Evolutionary conservation across 2,888 invertebrate genomes (phyloP).

Genomic region (Erpobdella octoculata): DNA sequence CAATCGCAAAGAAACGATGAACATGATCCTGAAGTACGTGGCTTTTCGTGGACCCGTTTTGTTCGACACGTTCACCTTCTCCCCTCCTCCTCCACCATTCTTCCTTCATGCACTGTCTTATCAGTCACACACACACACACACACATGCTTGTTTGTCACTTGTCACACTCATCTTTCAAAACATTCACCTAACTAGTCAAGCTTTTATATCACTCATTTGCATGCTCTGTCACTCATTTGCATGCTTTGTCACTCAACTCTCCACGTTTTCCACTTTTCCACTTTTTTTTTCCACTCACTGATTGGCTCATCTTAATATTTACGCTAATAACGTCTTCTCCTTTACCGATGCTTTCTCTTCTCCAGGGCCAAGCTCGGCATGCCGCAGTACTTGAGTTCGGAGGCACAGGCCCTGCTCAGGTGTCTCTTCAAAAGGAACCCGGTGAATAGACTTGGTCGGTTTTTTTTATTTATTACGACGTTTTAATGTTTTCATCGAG

Average conservation of each 20-base stretch:
- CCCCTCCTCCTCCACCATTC: background rate
- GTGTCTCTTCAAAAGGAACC: constrained; percentile 91
- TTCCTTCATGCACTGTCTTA: no score
- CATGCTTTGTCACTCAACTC: background rate
- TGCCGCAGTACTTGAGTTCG: constrained; percentile 91
- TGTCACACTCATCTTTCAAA: no score
- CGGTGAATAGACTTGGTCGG: constrained; percentile 68
- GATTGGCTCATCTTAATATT: background rate
- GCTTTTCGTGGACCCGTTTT: no score
- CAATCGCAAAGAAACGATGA: constrained; percentile 95
- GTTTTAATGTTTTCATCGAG: no score
- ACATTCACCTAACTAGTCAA: no score
- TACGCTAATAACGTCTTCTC: no score
- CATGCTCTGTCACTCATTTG: background rate
- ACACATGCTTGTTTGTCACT: no score
- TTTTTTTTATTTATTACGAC: no score
- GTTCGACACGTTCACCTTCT: background rate
- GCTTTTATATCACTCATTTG: background rate
- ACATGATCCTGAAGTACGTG: constrained; percentile 76
- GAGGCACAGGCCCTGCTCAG: constrained; percentile 90
- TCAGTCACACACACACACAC: no score
- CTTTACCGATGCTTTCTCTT: background rate
- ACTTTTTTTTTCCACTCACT: no score
- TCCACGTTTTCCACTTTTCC: background rate
- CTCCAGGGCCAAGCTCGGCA: constrained; percentile 79